Conservation (phyloP, 2,888 invertebrate species). For the Ferdinandea cuprea region DNA sequence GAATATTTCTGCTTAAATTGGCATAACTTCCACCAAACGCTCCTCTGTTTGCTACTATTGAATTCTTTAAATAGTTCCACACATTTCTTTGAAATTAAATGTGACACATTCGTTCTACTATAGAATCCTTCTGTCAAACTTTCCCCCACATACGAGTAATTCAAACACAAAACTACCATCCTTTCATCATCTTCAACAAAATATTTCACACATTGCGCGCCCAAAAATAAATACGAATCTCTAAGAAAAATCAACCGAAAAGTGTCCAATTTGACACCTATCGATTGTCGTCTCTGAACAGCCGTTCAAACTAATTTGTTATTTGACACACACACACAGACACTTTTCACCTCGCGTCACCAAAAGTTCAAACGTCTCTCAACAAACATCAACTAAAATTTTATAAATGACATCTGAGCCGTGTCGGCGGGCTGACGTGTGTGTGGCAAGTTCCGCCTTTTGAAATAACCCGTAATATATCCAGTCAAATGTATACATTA, state of each 20-base stretch:
- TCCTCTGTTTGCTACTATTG: too few relatives aligned
- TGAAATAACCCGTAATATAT: conserved; percentile 2
- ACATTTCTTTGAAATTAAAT: too few relatives aligned
- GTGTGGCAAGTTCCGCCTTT: conserved; percentile 33
- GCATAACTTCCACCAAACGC: too few relatives aligned
- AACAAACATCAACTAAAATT: conserved; percentile 34
- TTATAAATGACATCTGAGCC: conserved; percentile 35
- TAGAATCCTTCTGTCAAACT: too few relatives aligned
- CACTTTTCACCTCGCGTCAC: conserved; percentile 6
- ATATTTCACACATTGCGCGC: conserved; percentile 26
- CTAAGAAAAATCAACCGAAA: conserved; percentile 10
- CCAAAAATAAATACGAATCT: conserved; percentile 1
- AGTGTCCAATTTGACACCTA: conserved; percentile 44
- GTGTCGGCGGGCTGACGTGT: not conserved
- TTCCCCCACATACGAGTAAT: too few relatives aligned
- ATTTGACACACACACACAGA: conserved; percentile 42
- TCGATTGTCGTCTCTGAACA: conserved; percentile 10
- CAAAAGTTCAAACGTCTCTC: conserved; percentile 10
- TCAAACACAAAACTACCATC: too few relatives aligned
- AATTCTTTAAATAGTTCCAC: too few relatives aligned
- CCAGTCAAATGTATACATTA: not conserved
- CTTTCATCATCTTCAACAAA: not conserved
- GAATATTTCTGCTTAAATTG: too few relatives aligned
- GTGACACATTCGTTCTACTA: too few relatives aligned
- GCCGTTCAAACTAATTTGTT: conserved; percentile 10